Evolutionary conservation across 2,113 vertebrate species (phyloP), one percentile per base, ranked within the genome.

Genomic region (Paradoxurus hermaphroditus): DNA sequence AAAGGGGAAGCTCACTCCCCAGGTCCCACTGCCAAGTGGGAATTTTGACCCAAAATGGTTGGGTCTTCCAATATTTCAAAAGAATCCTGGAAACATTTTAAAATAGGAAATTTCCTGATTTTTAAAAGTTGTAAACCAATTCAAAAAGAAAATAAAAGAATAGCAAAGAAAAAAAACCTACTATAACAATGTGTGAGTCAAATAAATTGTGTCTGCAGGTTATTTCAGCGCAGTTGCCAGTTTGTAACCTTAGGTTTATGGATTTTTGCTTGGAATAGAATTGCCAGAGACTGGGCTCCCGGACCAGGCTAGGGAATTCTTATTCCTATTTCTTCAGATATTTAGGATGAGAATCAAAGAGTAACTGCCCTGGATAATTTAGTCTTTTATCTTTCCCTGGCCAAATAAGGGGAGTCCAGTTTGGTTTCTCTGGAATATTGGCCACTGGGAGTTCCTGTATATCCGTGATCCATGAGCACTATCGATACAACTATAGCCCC

Each of bases 361-460:
- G 39, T 73, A 44, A 59, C 34, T 89, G 25, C 51, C 46, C 29
- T 19, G 29, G 25, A 14, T 70, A 49, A 41, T 46, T 68, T 25
- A 88, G 49, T n/a, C 44, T 86, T 87, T 81, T 68, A 82, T 75
- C 46, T 88, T 94, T 93, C 92, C 29, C 68, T 67, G 27, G 94
- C 23, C 11, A 59, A 85, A 31, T 36, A 70, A 95, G 86, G 39
- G 44, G n/a, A 89, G 41, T 36, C 27, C 56, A 7, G 14, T 13
- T 36, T 90, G 49, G 27, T 87, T 59, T 95, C 93, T 83, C 46
- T 59, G 51, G 89, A 65, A 25, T 44, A 8, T 49, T 51, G n/a
- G 41, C 36, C n/a, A 67, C 27, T 46, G 53, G 34, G 27, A 59
- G 72, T 56, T 86, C 18, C 79, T 75, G 29, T 18, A 34, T 5